Base-by-base conservation (phyloP, 1,140 invertebrate genomes). In the Achroia grisella region DNA sequence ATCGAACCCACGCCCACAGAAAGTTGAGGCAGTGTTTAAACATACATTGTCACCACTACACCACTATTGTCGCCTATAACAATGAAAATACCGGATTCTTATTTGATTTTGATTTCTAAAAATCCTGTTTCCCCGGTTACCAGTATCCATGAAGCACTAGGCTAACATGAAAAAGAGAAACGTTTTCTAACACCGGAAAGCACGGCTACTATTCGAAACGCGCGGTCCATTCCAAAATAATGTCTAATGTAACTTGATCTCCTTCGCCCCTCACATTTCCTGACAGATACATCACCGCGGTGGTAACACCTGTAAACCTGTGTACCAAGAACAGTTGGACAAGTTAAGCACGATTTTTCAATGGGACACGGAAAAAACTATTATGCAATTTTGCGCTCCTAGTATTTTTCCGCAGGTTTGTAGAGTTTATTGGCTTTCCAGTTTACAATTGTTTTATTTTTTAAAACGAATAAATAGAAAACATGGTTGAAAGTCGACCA, bases 141-240 rank as follows among this genome's bases (percentile, higher is more conserved):
- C 15, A 32, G 12, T 9, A 31, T 13, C 44, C 39, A 14, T 36
- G 46, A 62, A 56, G 51, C 63, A 65, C 56, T 52, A 64, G 61
- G 56, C 43, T 52, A 56, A 64, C 61, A 71, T 71, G 43, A 64
- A 67, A 31, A 59, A 58, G 56, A 54, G 52, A 53, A 56, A 57
- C 50, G 59, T 51, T 71, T 58, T 59, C 58, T 67, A 64, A 67
- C 53, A 71, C 52, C 61, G 61, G 58, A 64, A 65, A 65, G 52
- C 61, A 61, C 49, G 56, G 49, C 52, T 43, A 42, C 46, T 52
- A 62, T 67, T 61, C 53, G 52, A 49, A 53, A 51, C 55, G 53
- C 56, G 55, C 50, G 40, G 51, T 36, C 57, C 57, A 56, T 64
- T 61, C 49, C 55, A 63, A 61, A 45, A 46, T 43, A 32, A 1